These are phyloP conservation scores for Hippocampus comes DNA, from an alignment of 2,113 vertebrate genomes.

Conservation along the genomic window DNA sequence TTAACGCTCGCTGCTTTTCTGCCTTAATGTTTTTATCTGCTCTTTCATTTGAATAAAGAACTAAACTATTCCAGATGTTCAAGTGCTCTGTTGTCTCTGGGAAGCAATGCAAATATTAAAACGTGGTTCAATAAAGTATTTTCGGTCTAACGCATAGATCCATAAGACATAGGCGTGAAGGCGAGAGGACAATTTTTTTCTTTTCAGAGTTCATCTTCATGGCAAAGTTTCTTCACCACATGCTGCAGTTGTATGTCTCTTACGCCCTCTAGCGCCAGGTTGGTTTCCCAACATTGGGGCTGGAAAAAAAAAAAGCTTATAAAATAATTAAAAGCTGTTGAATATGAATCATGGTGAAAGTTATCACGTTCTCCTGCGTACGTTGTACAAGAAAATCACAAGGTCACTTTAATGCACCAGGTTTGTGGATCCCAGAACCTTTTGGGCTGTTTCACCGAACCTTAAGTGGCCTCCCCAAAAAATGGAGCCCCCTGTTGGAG, in stretches of 20 bases:
- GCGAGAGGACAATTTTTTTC: not conserved
- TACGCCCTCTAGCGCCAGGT: slow-evolving; percentile 61
- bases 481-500: not conserved
- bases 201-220: not conserved
- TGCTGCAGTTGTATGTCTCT: not conserved
- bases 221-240: not conserved
- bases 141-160: not conserved
- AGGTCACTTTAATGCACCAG: not conserved
- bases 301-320: not conserved
- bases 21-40: slow-evolving; percentile 76
- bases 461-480: slow-evolving; percentile 2
- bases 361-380: not conserved
- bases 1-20: slow-evolving; percentile 63
- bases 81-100: not conserved
- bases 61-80: slow-evolving; percentile 30
- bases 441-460: not conserved
- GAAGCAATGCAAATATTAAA: not conserved
- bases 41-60: slow-evolving; percentile 72
- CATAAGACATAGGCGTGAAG: not conserved
- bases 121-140: not conserved
- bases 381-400: not conserved
- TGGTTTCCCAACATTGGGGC: not conserved
- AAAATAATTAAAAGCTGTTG: not conserved
- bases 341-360: not conserved
- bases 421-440: not conserved